Percentiles rank a stretch among this genome's conserved stretches.
Conservation (phyloP, 2,797 vertebrate genomes). For the Macropus fuliginosus region DNA sequence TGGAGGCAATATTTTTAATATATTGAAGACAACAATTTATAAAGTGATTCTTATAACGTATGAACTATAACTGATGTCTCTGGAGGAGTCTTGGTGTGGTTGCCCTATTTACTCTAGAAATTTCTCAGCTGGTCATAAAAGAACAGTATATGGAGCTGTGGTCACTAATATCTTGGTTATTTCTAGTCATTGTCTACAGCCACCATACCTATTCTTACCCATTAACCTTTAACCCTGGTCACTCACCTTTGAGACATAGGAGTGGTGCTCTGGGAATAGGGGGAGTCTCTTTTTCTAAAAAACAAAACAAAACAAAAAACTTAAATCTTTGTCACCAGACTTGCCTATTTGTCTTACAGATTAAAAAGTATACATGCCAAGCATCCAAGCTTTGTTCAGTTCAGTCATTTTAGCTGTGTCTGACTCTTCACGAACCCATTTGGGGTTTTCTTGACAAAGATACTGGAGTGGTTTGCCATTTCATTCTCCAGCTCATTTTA, state of each 20-base stretch:
- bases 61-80: not conserved
- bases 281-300: not conserved
- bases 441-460: not conserved
- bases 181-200: not conserved
- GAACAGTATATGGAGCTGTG: not conserved
- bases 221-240: not conserved
- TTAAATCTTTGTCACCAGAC: not conserved
- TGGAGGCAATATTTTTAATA: not conserved
- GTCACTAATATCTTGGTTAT: not conserved
- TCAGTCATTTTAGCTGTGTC: not conserved
- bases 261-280: not conserved
- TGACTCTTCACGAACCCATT: not conserved
- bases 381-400: not conserved
- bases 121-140: not conserved
- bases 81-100: not conserved
- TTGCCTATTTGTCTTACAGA: not conserved
- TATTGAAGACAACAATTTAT: too few species aligned
- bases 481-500: not conserved
- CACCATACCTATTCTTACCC: not conserved
- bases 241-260: not conserved
- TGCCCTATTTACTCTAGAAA: not conserved
- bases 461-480: not conserved
- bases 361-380: not conserved
- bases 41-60: not conserved
- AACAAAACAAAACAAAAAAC: not conserved